Percentiles rank a stretch among this genome's conserved stretches.
phyloP scores from a whole-genome alignment of 2,888 invertebrate species.

The Oxytorus armatus region DNA sequence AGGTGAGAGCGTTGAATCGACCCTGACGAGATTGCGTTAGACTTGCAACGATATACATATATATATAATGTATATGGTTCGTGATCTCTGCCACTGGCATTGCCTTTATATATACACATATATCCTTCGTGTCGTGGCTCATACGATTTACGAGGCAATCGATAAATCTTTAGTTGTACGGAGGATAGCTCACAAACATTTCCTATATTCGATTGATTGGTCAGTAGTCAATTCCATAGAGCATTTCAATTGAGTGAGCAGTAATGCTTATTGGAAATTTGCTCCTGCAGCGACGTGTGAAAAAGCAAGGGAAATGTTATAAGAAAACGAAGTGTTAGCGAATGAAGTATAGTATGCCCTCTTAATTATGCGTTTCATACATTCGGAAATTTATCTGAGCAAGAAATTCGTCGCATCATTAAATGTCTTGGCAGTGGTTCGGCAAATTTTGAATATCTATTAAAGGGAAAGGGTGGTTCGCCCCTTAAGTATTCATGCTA shows the following conservation, averaged over 20 bases:
- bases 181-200: conserved; percentile 8
- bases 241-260: conserved; percentile 17
- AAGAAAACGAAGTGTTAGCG: too few relatives aligned
- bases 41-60: conserved; percentile 1
- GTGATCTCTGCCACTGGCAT: background rate
- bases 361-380: too few relatives aligned
- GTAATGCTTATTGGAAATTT: too few relatives aligned
- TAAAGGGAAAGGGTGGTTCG: too few relatives aligned
- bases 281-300: too few relatives aligned
- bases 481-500: too few relatives aligned
- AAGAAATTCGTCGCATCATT: too few relatives aligned
- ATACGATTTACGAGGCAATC: conserved; percentile 56
- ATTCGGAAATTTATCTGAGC: too few relatives aligned
- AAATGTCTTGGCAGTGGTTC: too few relatives aligned
- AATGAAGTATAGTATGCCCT: too few relatives aligned
- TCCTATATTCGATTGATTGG: conserved; percentile 49
- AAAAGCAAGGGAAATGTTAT: too few relatives aligned
- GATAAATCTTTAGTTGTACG: conserved; percentile 50
- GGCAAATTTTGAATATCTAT: too few relatives aligned
- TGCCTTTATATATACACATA: background rate
- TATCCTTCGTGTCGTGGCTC: conserved; percentile 19
- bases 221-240: conserved; percentile 41
- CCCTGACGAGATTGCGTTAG: conserved; percentile 62
- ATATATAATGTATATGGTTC: background rate
- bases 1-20: conserved; percentile 62